A percentile compares a stretch with the other conserved stretches of the same genome.
phyloP scores from a whole-genome alignment of 2,797 vertebrate genomes.

The Heterohyrax brucei region DNA sequence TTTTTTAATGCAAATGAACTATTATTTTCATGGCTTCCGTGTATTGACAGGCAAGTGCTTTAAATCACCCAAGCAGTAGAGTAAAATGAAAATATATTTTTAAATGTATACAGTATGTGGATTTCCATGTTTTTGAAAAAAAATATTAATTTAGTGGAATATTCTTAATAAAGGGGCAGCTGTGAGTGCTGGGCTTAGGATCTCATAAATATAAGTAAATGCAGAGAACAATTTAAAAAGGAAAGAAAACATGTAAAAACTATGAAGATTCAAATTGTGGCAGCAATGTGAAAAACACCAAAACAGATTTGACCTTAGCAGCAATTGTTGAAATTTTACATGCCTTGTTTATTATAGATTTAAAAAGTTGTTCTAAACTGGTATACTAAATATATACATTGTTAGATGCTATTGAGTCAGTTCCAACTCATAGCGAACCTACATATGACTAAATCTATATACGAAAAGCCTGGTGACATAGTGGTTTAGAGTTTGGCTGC shows the following conservation, averaged over 20 bases:
- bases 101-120: conserved; percentile 14
- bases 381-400: background rate
- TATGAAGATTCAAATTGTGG: conserved; percentile 45
- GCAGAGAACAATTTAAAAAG: background rate
- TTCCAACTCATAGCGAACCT: no score
- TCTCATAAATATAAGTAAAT: conserved; percentile 15
- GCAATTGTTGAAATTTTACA: background rate
- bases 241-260: conserved; percentile 51
- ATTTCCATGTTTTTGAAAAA: conserved; percentile 34
- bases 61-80: conserved; percentile 13
- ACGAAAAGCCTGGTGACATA: no score
- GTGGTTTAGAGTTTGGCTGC: no score
- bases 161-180: background rate
- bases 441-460: no score
- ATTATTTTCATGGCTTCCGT: background rate
- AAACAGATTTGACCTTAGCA: conserved; percentile 22
- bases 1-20: background rate
- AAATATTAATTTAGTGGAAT: background rate
- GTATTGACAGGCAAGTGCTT: background rate
- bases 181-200: background rate
- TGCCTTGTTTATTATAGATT: background rate
- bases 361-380: background rate
- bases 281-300: conserved; percentile 11
- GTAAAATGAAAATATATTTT: conserved; percentile 31
- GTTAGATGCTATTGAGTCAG: no score